phyloP scores from a whole-genome alignment of 2,797 vertebrate genomes.

The Anisognathus igniventris region DNA sequence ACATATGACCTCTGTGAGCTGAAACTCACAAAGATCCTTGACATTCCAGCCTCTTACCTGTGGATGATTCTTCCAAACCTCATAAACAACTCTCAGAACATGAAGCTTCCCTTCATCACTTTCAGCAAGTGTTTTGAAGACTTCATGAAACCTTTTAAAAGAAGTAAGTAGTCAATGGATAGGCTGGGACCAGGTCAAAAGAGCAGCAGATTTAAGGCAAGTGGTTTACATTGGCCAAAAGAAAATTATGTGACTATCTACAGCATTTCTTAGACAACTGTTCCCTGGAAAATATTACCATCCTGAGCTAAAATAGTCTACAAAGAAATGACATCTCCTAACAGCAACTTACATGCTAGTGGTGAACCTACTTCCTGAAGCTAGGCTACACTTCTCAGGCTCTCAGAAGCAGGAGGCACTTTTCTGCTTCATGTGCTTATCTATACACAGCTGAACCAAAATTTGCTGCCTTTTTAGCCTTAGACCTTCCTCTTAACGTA shows the following conservation, averaged over 20 bases:
- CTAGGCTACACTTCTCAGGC: not conserved
- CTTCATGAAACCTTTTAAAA: constrained; percentile 90
- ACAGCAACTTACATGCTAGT: not conserved
- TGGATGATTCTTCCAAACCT: constrained; percentile 94
- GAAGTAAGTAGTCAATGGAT: not conserved
- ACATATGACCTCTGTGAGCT: not conserved
- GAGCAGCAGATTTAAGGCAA: not conserved
- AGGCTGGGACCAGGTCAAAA: not conserved
- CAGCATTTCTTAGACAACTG: not conserved
- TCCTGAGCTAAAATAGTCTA: not conserved
- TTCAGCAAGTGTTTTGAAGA: constrained; percentile 90
- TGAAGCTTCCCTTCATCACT: constrained; percentile 95
- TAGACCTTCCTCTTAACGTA: not conserved
- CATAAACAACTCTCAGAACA: constrained; percentile 90
- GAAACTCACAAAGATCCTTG: not conserved
- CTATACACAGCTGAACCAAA: not conserved
- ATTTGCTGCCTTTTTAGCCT: not conserved
- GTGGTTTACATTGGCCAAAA: not conserved
- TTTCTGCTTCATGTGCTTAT: not conserved
- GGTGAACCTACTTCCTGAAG: not conserved
- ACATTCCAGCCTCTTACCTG: constrained; percentile 78
- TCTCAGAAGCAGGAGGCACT: not conserved
- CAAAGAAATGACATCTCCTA: not conserved
- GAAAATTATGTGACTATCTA: not conserved
- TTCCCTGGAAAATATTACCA: not conserved